A percentile compares a stretch with the other conserved stretches of the same genome.
Conservation (phyloP, 2,113 vertebrate species). For the Aplodontia rufa region DNA sequence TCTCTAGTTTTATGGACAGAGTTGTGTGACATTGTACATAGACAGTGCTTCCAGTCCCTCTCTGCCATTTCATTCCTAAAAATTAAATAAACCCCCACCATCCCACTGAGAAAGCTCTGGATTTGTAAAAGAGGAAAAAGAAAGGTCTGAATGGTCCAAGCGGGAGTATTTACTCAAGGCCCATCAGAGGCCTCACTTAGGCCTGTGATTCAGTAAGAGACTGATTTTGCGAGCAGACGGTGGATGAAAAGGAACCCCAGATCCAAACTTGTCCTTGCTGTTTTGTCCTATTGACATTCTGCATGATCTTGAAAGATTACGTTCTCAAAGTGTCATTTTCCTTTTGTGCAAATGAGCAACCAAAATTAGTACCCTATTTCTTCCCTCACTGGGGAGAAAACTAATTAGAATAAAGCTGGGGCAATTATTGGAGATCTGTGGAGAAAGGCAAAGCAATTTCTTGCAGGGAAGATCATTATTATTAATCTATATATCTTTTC, state of each 20-base stretch:
- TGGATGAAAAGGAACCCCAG: neutral
- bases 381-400: constrained; percentile 57
- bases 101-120: neutral
- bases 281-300: constrained; percentile 19
- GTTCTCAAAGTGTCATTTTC: constrained; percentile 52
- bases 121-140: neutral
- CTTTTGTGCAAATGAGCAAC: constrained; percentile 56
- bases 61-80: neutral
- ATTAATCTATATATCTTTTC: neutral
- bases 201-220: neutral
- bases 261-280: neutral
- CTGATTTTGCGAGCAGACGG: neutral
- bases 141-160: neutral
- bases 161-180: neutral
- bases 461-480: constrained; percentile 52
- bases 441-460: constrained; percentile 60
- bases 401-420: constrained; percentile 60
- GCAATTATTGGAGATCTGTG: constrained; percentile 60
- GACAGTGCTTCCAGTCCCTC: too few species aligned
- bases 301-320: constrained; percentile 30
- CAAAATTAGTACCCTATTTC: constrained; percentile 59
- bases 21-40: neutral
- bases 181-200: neutral
- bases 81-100: neutral
- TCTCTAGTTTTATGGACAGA: neutral